Evolutionary conservation across 2,888 invertebrate species (phyloP), one percentile per base, ranked within the genome.

Genomic region (Papilio demoleus): DNA sequence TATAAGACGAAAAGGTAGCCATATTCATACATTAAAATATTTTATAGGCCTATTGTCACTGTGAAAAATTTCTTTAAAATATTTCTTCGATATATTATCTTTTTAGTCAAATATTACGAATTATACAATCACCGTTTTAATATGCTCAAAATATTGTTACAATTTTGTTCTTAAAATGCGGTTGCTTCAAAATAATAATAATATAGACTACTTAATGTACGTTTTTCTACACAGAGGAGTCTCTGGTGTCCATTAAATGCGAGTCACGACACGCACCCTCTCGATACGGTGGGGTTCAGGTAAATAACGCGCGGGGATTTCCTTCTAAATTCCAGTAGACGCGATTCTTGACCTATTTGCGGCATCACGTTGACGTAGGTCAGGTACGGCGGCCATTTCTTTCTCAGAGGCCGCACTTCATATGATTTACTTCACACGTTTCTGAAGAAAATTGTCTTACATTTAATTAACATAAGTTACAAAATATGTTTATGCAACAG

Each of bases 301-400:
- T 77, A 75, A 76, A 75, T 75, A 79, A 78, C 73, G 75, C 78
- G 74, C 75, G 74, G 77, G 78, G 74, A 77, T 78, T 77, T 81
- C 80, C 78, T 79, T 75, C 75, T 75, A 72, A 77, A 75, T 78
- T 78, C 77, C 74, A 74, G 71, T 71, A 73, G 75, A 76, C 77
- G 77, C 79, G 80, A 70, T 68, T 83, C 86, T 85, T 86, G 86
- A 86, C 86, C 86, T 86, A 86, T 77, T 82, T 81, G 74, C 76
- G 76, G 77, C 80, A 79, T 75, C 81, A 81, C 72, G 81, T 86
- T 86, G 81, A 77, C 83, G 84, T 77, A 80, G 86, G 86, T 83
- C 83, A 77, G 77, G 82, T 77, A 75, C 73, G 74, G 75, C 73
- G 74, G 76, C 72, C 73, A 71, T 75, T 78, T 79, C 79, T 79